Conservation (phyloP, 2,888 invertebrate genomes). For the Dynastes maya region DNA sequence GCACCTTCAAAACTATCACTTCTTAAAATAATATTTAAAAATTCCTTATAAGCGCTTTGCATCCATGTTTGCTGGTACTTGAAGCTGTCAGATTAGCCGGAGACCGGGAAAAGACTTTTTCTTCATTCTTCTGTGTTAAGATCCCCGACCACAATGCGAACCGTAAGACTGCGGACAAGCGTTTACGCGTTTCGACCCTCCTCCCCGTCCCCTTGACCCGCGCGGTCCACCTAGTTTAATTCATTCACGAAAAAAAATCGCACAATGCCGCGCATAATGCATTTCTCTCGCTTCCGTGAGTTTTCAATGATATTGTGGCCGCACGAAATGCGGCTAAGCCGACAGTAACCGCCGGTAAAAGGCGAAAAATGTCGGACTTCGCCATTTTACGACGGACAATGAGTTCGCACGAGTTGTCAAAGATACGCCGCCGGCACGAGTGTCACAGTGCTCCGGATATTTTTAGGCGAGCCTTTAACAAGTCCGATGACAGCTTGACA, state of each 20-base stretch:
- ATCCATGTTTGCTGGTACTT: constrained; percentile 56
- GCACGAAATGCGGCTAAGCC: constrained; percentile 44
- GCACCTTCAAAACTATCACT: constrained; percentile 22
- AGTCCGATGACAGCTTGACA: constrained; percentile 35
- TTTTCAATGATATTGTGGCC: constrained; percentile 45
- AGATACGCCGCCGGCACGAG: constrained; percentile 50
- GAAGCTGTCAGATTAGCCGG: constrained; percentile 56
- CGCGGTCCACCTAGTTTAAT: constrained; percentile 26
- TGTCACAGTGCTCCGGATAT: background rate
- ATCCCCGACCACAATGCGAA: constrained; percentile 46
- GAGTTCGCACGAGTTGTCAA: constrained; percentile 53
- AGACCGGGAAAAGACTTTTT: constrained; percentile 55
- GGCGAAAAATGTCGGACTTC: constrained; percentile 49
- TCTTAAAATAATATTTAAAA: constrained; percentile 53
- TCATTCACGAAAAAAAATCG: constrained; percentile 43
- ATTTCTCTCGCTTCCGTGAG: constrained; percentile 48
- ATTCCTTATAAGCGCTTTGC: constrained; percentile 49
- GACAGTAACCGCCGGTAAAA: constrained; percentile 48
- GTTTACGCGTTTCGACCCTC: background rate
- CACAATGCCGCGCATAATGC: constrained; percentile 43
- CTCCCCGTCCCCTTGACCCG: background rate
- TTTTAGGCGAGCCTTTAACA: constrained; percentile 36
- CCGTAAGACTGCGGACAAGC: constrained; percentile 27
- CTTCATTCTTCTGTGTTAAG: constrained; percentile 52
- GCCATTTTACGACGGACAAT: constrained; percentile 49